Base-by-base conservation (phyloP, 2,797 vertebrate species). In the Dendrocincla tyrannina region DNA sequence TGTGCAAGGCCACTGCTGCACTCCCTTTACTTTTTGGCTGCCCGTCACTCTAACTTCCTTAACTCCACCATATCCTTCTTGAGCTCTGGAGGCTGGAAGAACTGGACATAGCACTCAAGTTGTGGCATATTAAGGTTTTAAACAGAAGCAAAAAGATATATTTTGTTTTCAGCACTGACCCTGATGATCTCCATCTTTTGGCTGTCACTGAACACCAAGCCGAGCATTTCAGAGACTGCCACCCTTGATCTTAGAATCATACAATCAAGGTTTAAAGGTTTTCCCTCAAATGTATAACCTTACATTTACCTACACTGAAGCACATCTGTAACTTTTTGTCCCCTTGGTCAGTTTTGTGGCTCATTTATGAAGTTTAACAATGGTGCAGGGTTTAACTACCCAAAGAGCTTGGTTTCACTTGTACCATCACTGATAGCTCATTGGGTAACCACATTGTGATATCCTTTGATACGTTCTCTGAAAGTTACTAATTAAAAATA, bases 1-100 rank as follows among this genome's bases (percentile, higher is more conserved):
- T 0, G 0, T 53, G 12, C 46, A 79, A 78, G 32, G 33, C 70
- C 50, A 66, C 28, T 2, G 1, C n/a, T 42, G 10, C 28, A 23
- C 8, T 64, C 25, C 14, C n/a, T 66, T 64, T 41, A 77, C 30
- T 46, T 62, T 52, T 33, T 49, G 24, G 15, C 30, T 83, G 50
- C 24, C 28, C 7, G 17, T 52, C 32, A 37, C 32, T 66, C 46
- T 63, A 44, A 41, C 28, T 59, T 63, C 42, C 55, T 46, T 28
- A 88, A 64, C 22, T 39, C 11, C 18, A 50, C 25, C 32, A 46
- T 50, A 77, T 7, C 9, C 12, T 82, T 82, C 46, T 44, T 4
- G 2, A 85, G 42, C 75, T 46, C 13, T 67, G 25, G 17, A 66
- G 10, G 52, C 19, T 44, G 44, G 44, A 66, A 66, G 28, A 84